These are phyloP conservation scores for Thaumetopoea pityocampa DNA, from an alignment of 1,140 invertebrate genomes.

Conservation along the genomic window DNA sequence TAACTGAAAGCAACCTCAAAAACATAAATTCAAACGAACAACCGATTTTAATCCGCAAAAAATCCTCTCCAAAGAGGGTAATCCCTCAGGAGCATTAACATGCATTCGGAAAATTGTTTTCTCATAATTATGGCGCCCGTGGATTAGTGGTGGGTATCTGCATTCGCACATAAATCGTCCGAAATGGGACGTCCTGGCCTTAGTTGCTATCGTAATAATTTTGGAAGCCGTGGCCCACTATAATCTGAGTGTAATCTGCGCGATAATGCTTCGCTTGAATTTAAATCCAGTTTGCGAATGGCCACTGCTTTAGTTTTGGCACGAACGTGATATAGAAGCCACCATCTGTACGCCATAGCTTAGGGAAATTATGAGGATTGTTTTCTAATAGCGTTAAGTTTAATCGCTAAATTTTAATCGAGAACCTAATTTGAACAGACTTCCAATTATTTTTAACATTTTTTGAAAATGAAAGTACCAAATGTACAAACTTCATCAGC, in stretches of 20 bases:
- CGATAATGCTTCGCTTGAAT: slow-evolving; percentile 65
- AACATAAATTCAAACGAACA: slow-evolving; percentile 9
- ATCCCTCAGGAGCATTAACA: slow-evolving; percentile 61
- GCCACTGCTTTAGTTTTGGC: slow-evolving; percentile 48
- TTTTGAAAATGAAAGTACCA: too few relatives aligned
- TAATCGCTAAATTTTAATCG: too few relatives aligned
- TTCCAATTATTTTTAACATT: too few relatives aligned
- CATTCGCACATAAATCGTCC: slow-evolving; percentile 68
- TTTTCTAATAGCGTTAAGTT: slow-evolving; percentile 8
- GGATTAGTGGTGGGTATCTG: slow-evolving; percentile 60
- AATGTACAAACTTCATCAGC: too few relatives aligned
- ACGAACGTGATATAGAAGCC: slow-evolving; percentile 55
- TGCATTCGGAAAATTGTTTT: slow-evolving; percentile 70
- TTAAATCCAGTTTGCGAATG: slow-evolving; percentile 54
- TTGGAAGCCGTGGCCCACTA: slow-evolving; percentile 53
- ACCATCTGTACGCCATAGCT: slow-evolving; percentile 24
- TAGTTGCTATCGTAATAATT: slow-evolving; percentile 70
- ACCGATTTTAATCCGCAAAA: slow-evolving; percentile 19
- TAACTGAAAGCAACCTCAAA: neutral
- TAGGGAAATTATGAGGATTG: too few relatives aligned
- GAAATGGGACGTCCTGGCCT: slow-evolving; percentile 68
- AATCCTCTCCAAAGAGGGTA: slow-evolving; percentile 40
- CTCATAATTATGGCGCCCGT: slow-evolving; percentile 66
- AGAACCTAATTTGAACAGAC: too few relatives aligned
- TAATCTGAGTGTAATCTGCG: slow-evolving; percentile 71